phyloP scores from a whole-genome alignment of 1,140 invertebrate genomes.

The Apis cerana region DNA sequence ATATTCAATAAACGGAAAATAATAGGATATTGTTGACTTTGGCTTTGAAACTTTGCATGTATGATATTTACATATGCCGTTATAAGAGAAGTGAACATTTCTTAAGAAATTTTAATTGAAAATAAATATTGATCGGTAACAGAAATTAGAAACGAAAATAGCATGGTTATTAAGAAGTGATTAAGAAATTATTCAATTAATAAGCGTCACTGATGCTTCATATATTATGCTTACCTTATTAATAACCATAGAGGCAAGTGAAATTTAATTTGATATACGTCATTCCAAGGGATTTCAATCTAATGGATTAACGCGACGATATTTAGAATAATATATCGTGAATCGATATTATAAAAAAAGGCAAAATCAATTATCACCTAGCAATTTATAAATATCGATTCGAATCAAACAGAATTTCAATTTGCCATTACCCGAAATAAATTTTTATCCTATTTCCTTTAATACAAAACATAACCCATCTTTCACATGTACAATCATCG shows the following conservation, averaged over 20 bases:
- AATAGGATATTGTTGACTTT: not conserved
- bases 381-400: not conserved
- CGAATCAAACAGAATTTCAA: too few relatives aligned
- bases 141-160: not conserved
- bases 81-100: not conserved
- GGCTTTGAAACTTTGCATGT: not conserved
- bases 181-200: not conserved
- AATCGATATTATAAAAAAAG: too few relatives aligned
- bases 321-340: not conserved
- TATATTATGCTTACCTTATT: not conserved
- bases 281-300: not conserved
- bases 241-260: not conserved
- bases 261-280: conserved; percentile 1
- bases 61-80: not conserved
- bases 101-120: not conserved
- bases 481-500: too few relatives aligned
- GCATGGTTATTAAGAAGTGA: not conserved
- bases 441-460: too few relatives aligned
- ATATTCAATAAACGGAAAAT: not conserved
- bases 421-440: too few relatives aligned
- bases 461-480: too few relatives aligned
- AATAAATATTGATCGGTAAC: not conserved
- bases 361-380: not conserved
- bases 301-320: not conserved
- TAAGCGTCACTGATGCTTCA: not conserved